A percentile compares a stretch with the other conserved stretches of the same genome.
These are phyloP conservation scores for Dicycla oo DNA, from an alignment of 2,888 invertebrate species.

Conservation along the genomic window DNA sequence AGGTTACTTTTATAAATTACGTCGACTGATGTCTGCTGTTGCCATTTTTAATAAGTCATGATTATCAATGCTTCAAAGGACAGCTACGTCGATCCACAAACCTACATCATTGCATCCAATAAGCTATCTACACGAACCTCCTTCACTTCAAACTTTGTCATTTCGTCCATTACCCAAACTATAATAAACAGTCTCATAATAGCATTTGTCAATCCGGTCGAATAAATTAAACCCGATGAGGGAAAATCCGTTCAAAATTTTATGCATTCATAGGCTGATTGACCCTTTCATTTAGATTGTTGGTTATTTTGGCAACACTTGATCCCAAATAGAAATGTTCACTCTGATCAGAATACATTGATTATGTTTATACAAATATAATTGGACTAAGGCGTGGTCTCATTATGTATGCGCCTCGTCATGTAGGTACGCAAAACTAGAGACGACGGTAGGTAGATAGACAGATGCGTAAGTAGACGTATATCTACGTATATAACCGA, in stretches of 20 bases:
- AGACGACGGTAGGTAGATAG: slow-evolving; percentile 54
- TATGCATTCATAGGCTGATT: slow-evolving; percentile 34
- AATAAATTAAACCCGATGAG: slow-evolving; percentile 38
- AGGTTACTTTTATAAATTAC: not conserved
- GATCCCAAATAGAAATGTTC: slow-evolving; percentile 50
- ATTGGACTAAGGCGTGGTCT: slow-evolving; percentile 68
- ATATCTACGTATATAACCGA: slow-evolving; percentile 38
- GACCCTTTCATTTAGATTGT: slow-evolving; percentile 41
- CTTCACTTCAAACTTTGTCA: slow-evolving; percentile 6
- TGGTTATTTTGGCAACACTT: slow-evolving; percentile 34
- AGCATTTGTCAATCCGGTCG: slow-evolving; percentile 9
- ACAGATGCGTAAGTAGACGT: slow-evolving; percentile 54
- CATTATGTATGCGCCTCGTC: slow-evolving; percentile 79
- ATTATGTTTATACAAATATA: slow-evolving; percentile 61
- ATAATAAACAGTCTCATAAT: slow-evolving; percentile 13
- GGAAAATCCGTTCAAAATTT: slow-evolving; percentile 24
- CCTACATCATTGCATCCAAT: not conserved
- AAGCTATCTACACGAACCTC: not conserved
- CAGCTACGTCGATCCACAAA: not conserved
- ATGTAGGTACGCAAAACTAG: slow-evolving; percentile 66
- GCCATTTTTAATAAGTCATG: not conserved
- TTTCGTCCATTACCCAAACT: slow-evolving; percentile 25
- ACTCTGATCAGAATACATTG: slow-evolving; percentile 61
- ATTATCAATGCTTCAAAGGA: not conserved
- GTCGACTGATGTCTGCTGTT: not conserved